phyloP scores from a whole-genome alignment of 1,140 invertebrate species.

The Matsumurasca onukii region DNA sequence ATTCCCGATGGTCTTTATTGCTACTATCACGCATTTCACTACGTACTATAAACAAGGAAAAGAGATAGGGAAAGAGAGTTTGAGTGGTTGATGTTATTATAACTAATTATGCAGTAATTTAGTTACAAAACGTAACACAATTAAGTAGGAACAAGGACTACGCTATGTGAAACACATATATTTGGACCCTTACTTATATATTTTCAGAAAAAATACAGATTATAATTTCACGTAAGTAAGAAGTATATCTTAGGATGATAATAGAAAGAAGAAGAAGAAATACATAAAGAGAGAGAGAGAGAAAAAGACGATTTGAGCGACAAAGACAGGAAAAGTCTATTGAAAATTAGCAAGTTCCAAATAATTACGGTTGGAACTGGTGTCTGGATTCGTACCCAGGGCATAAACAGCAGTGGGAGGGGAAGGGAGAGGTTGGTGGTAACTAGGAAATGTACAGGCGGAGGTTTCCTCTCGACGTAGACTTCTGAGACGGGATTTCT shows the following conservation, averaged over 20 bases:
- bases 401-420: too few relatives aligned
- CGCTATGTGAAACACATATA: too few relatives aligned
- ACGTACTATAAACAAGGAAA: slow-evolving; percentile 76
- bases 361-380: too few relatives aligned
- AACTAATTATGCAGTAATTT: not conserved
- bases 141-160: slow-evolving; percentile 28
- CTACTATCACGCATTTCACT: slow-evolving; percentile 98
- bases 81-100: not conserved
- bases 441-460: too few relatives aligned
- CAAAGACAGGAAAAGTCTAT: slow-evolving; percentile 34
- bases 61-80: slow-evolving; percentile 34
- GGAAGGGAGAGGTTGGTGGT: too few relatives aligned
- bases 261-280: slow-evolving; percentile 42
- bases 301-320: slow-evolving; percentile 37
- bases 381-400: too few relatives aligned
- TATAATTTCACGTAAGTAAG: slow-evolving; percentile 17
- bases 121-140: not conserved
- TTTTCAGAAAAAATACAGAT: too few relatives aligned
- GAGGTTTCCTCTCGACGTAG: too few relatives aligned
- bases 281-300: slow-evolving; percentile 40
- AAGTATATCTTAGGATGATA: slow-evolving; percentile 24
- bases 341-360: not conserved
- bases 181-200: too few relatives aligned
- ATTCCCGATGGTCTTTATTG: slow-evolving; percentile 98
- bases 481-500: too few relatives aligned